Evolutionary conservation across 2,888 invertebrate species (phyloP), one percentile per base, ranked within the genome.

Genomic region (Merodon equestris): DNA sequence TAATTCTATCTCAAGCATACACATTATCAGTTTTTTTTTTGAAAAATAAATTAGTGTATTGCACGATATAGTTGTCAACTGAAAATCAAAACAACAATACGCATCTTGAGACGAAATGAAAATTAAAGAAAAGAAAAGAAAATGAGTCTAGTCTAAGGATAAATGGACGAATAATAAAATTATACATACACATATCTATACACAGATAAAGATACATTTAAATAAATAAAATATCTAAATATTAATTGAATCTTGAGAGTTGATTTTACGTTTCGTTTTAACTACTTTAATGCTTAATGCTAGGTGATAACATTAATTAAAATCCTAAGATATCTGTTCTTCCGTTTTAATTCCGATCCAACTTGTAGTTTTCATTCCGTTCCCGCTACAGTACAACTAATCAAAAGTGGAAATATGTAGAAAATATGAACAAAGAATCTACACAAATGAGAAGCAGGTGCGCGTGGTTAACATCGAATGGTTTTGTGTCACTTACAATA

Each of bases 151-250:
- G 44, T 14, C 7, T 27, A 4, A 27, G 7, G 27, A 27, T n/a
- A 18, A 48, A 51, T 68, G 57, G 57, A 58, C 34, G 36, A 53
- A 53, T 1, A 54, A 48, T 63, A 19, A 56, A 50, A 45, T 36
- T 18, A 54, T 44, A 44, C 66, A 27, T 18, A 54, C 36, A 44
- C 66, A 27, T 27, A 27, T 27, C 27, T 27, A 7, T 27, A 27
- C 27, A 64, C 58, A 64, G 19, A 27, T 27, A 27, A 27, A 34
- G 27, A 38, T 68, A 70, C 53, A 60, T 38, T 70, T 66, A 66
- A 67, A 76, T 77, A 72, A 77, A 76, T 76, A 67, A 63, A 4
- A 27, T 27, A 4, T 27, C 7, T 63, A 67, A 50, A 66, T 58
- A 73, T 58, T 57, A 40, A 58, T 57, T 50, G 50, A 40, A 47